These are phyloP conservation scores for Pedionomus torquatus DNA, from an alignment of 2,113 vertebrate species.

Conservation along the genomic window DNA sequence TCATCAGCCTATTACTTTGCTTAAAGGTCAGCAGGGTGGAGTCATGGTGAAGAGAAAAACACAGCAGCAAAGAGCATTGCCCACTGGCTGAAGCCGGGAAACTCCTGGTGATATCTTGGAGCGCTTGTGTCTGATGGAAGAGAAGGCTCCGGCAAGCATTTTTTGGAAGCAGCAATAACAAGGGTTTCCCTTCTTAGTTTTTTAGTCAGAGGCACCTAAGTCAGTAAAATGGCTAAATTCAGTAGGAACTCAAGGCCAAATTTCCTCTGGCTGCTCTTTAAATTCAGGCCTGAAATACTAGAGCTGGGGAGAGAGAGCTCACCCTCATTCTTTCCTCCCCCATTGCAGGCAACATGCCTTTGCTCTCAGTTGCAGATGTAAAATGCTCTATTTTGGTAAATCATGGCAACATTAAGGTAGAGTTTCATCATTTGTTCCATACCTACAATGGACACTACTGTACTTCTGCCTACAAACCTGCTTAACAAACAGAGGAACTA, in stretches of 20 bases:
- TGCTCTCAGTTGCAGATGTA: background rate
- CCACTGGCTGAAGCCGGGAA: background rate
- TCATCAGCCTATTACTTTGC: background rate
- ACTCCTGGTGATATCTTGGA: background rate
- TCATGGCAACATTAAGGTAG: background rate
- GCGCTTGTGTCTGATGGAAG: background rate
- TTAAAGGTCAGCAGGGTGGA: slow-evolving; percentile 40
- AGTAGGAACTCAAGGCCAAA: background rate
- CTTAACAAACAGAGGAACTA: background rate
- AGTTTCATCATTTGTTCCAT: background rate
- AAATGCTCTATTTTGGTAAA: background rate
- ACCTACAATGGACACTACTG: accelerated
- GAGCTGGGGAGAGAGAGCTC: background rate
- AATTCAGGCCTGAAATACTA: background rate
- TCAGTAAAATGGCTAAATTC: background rate
- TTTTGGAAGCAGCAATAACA: background rate
- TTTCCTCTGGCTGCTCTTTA: background rate
- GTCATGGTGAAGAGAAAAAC: background rate
- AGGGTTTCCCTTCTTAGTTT: background rate
- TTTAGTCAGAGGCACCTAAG: background rate
- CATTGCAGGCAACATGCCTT: accelerated
- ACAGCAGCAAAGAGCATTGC: background rate
- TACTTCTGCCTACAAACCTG: background rate
- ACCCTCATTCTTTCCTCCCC: background rate
- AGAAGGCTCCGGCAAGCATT: background rate